phyloP scores from a whole-genome alignment of 2,888 invertebrate genomes.

The Netelia fuscicornis region DNA sequence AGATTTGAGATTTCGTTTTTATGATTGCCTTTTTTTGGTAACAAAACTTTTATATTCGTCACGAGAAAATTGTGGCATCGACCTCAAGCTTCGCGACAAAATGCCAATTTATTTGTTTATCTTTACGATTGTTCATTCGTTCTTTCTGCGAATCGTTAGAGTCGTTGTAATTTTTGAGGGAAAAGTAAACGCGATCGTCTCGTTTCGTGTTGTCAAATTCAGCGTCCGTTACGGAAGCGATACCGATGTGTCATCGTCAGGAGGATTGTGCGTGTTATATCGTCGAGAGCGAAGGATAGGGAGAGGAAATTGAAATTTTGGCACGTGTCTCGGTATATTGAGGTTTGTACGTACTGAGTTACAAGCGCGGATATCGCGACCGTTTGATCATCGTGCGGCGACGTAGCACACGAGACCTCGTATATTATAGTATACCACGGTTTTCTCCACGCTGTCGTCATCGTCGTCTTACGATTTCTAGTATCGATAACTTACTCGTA shows the following conservation, averaged over 20 bases:
- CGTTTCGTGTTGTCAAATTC: background rate
- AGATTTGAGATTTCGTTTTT: conserved; percentile 10
- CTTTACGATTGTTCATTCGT: background rate
- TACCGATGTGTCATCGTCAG: conserved; percentile 78
- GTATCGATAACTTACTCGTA: conserved; percentile 66
- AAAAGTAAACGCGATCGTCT: no score
- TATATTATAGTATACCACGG: conserved; percentile 56
- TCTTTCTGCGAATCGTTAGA: no score
- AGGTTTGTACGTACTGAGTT: conserved; percentile 28
- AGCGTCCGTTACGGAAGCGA: conserved; percentile 65
- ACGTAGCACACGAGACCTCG: conserved; percentile 29
- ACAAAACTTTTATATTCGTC: background rate
- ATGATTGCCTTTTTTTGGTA: background rate
- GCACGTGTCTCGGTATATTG: conserved; percentile 70
- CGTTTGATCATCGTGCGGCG: background rate
- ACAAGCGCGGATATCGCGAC: conserved; percentile 41
- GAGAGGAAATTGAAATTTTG: conserved; percentile 82
- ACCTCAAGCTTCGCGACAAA: no score
- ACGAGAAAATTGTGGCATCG: background rate
- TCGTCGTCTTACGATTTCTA: conserved; percentile 57
- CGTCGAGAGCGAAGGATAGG: conserved; percentile 12
- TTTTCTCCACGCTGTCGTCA: conserved; percentile 33
- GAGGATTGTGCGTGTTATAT: conserved; percentile 34
- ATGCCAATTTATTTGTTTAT: no score
- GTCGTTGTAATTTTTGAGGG: no score